Evolutionary conservation across 2,797 vertebrate species (phyloP).

Genomic region (Eulemur albifrons): DNA sequence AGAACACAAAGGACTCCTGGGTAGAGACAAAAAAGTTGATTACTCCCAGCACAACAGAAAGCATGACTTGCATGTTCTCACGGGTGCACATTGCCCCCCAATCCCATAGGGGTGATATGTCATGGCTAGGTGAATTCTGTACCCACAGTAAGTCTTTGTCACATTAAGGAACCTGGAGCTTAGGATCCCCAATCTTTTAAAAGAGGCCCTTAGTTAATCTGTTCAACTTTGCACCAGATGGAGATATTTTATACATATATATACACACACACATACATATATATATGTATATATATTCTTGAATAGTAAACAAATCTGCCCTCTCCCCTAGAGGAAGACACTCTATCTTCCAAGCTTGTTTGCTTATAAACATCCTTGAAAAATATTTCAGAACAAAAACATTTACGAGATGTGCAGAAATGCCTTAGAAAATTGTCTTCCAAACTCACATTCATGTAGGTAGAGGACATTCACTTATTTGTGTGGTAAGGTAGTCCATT

Average conservation of each 20-base stretch:
- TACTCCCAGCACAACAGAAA: neutral
- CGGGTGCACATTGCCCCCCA: neutral
- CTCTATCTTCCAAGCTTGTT: neutral
- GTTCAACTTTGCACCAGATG: neutral
- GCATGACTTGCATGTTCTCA: neutral
- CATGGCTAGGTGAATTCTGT: rapidly evolving
- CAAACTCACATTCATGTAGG: neutral
- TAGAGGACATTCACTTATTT: neutral
- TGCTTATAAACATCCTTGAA: neutral
- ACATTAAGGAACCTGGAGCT: neutral
- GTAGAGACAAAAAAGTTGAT: neutral
- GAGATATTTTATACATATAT: neutral
- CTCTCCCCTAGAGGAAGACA: neutral
- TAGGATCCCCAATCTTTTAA: neutral
- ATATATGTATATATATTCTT: neutral
- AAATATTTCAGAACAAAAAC: neutral
- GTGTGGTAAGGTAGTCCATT: neutral
- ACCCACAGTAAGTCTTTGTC: too few relatives aligned
- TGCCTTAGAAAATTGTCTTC: neutral
- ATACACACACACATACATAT: too few relatives aligned
- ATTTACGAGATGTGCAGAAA: neutral
- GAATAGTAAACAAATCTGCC: neutral
- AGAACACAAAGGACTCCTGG: neutral
- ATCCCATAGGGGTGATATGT: neutral
- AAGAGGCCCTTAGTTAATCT: neutral